Conservation (phyloP, 2,888 invertebrate species). For the Ichneumon xanthorius region DNA sequence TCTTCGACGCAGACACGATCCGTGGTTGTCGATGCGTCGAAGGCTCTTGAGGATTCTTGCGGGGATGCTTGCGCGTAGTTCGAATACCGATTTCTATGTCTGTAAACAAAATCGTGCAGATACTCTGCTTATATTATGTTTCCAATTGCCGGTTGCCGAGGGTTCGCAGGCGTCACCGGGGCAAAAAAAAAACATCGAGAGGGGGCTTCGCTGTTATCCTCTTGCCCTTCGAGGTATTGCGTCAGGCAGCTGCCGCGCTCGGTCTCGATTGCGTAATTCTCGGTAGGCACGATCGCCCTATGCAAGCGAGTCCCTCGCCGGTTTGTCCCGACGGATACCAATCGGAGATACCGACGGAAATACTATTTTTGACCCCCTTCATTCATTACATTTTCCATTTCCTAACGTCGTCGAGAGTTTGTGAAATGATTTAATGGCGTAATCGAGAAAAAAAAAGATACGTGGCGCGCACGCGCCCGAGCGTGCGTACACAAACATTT, state of each 20-base stretch:
- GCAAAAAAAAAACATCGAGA: conserved; percentile 3
- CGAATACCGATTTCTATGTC: neutral
- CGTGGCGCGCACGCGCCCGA: neutral
- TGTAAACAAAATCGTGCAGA: neutral
- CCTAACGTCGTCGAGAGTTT: neutral
- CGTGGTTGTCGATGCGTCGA: neutral
- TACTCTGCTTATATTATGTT: neutral
- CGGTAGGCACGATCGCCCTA: conserved; percentile 33
- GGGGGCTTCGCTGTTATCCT: conserved; percentile 41
- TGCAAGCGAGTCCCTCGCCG: conserved; percentile 7
- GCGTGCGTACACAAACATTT: neutral
- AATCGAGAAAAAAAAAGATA: neutral
- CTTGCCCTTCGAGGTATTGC: conserved; percentile 61
- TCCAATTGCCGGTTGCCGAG: conserved; percentile 7
- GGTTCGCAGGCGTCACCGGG: conserved; percentile 19
- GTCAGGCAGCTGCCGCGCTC: conserved; percentile 58
- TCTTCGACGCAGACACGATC: neutral
- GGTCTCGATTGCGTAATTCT: conserved; percentile 59
- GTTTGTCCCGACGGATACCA: neutral
- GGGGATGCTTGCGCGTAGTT: neutral
- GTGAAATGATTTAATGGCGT: neutral
- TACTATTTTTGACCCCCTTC: conserved; percentile 26
- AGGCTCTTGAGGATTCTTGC: neutral
- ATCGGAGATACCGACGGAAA: conserved; percentile 17
- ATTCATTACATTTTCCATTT: neutral